A percentile compares a stretch with the other conserved stretches of the same genome.
phyloP scores from a whole-genome alignment of 1,140 invertebrate species.

The Cheumatopsyche charites region DNA sequence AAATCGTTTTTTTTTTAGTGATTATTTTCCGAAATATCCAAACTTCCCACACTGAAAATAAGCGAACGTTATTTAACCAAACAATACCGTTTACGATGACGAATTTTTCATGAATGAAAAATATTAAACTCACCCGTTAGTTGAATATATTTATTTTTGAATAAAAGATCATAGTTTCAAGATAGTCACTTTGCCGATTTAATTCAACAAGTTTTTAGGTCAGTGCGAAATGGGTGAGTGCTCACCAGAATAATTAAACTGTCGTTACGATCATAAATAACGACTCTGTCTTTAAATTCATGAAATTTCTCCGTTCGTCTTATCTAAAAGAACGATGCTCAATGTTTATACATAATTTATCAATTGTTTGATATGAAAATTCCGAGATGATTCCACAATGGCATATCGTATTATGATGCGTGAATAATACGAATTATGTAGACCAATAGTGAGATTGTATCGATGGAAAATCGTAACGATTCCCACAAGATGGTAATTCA shows the following conservation, averaged over 20 bases:
- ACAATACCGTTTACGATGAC: too few relatives aligned
- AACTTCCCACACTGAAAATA: background rate
- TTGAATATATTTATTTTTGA: background rate
- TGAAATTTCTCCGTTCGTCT: too few relatives aligned
- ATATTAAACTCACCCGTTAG: background rate
- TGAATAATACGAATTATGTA: background rate
- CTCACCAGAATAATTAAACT: background rate
- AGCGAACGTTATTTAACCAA: background rate
- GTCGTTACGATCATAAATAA: background rate
- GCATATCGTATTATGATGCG: too few relatives aligned
- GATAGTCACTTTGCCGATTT: slow-evolving; percentile 16
- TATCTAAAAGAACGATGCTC: too few relatives aligned
- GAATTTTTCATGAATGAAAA: background rate
- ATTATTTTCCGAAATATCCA: too few relatives aligned
- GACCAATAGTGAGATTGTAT: background rate
- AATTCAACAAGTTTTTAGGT: slow-evolving; percentile 36
- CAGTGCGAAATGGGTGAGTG: slow-evolving; percentile 2
- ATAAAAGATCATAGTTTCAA: background rate
- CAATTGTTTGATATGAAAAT: too few relatives aligned
- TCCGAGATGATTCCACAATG: too few relatives aligned
- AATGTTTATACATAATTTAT: too few relatives aligned
- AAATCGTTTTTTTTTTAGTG: too few relatives aligned
- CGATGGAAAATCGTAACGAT: slow-evolving; percentile 10
- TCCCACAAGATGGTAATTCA: slow-evolving; percentile 4
- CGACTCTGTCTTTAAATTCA: background rate